Evolutionary conservation across 1,140 invertebrate genomes (phyloP).

Genomic region (Drosophila equinoxialis): DNA sequence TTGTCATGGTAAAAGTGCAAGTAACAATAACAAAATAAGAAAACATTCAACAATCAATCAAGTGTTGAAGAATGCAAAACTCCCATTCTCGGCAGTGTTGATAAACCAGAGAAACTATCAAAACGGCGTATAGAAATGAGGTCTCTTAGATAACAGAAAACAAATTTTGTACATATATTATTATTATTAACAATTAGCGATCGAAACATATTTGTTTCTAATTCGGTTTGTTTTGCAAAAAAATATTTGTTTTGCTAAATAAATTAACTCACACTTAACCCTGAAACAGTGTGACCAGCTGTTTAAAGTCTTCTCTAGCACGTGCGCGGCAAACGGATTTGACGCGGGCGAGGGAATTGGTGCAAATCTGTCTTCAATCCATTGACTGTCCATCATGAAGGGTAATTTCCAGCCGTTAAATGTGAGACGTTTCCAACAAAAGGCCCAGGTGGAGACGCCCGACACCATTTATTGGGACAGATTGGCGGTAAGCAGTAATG

Average conservation of each 20-base stretch:
- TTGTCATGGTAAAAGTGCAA: background rate
- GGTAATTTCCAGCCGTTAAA: slow-evolving; percentile 89
- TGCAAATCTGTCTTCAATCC: background rate
- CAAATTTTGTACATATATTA: no score
- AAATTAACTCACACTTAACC: background rate
- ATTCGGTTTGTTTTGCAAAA: no score
- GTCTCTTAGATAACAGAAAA: no score
- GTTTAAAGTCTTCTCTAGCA: background rate
- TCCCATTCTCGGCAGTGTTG: no score
- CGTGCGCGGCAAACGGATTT: background rate
- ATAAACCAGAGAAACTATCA: no score
- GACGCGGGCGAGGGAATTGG: background rate
- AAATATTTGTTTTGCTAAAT: no score
- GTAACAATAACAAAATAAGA: background rate
- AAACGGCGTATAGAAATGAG: no score
- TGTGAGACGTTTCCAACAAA: slow-evolving; percentile 88
- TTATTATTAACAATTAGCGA: no score
- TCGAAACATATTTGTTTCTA: background rate
- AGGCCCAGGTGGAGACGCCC: slow-evolving; percentile 87
- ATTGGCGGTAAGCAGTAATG: slow-evolving; percentile 87
- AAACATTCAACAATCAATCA: slow-evolving; percentile 6
- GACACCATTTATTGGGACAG: slow-evolving; percentile 94
- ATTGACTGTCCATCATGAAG: slow-evolving; percentile 63
- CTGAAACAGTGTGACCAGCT: background rate
- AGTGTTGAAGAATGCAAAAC: background rate